These are phyloP conservation scores for Arbacia lixula DNA, from an alignment of 53 echinoderm and acorn worm species.

Conservation along the genomic window DNA sequence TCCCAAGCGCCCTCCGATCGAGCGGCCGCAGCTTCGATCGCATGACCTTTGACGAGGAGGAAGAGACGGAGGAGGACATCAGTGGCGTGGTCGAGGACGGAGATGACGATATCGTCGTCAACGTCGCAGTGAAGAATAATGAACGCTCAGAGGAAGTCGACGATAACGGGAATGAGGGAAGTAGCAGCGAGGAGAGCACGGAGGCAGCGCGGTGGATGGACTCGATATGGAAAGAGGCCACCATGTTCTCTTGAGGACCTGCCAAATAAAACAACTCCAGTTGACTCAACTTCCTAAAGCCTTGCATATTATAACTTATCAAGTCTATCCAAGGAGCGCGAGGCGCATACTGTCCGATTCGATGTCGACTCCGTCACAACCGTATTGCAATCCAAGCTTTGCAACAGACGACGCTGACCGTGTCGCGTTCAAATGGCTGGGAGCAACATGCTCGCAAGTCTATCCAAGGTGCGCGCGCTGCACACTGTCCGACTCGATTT, in stretches of 20 bases:
- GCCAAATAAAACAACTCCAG: too few relatives aligned
- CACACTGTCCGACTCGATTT: too few relatives aligned
- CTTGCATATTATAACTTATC: too few relatives aligned
- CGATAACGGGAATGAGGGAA: conserved; percentile 42
- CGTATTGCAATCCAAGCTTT: too few relatives aligned
- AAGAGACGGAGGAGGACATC: neutral
- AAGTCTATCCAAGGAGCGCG: too few relatives aligned
- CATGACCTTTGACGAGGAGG: conserved; percentile 44
- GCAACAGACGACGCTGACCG: too few relatives aligned
- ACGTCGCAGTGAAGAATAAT: neutral
- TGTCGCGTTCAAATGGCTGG: too few relatives aligned
- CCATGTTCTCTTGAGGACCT: conserved; percentile 35
- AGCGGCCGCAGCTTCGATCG: conserved; percentile 21
- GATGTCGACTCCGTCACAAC: too few relatives aligned
- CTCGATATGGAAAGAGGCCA: conserved; percentile 48
- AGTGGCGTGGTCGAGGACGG: neutral
- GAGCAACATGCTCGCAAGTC: too few relatives aligned
- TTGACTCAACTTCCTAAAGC: too few relatives aligned
- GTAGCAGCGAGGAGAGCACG: neutral
- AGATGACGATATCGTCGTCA: neutral
- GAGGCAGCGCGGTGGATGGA: conserved; percentile 37
- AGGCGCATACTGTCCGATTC: too few relatives aligned
- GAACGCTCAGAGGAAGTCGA: neutral
- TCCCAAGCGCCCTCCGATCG: conserved; percentile 1
- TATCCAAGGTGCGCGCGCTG: too few relatives aligned